Evolutionary conservation across 2,888 invertebrate species (phyloP).

Genomic region (Agrotis ipsilon): DNA sequence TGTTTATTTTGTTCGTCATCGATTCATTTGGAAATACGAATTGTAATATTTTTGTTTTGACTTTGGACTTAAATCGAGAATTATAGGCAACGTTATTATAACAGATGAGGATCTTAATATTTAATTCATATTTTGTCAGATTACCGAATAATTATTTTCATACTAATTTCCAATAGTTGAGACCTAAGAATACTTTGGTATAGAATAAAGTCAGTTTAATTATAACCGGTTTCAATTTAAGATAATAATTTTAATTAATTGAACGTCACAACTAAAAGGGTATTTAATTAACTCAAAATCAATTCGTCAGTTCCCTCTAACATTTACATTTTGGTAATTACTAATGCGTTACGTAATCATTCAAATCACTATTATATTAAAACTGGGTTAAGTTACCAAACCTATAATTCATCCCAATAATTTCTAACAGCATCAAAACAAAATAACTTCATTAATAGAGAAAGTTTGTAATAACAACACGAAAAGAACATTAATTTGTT

Average conservation of each 20-base stretch:
- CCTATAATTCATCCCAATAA: neutral
- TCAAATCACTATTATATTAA: neutral
- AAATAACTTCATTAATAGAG: constrained; percentile 7
- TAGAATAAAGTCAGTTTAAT: neutral
- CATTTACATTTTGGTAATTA: neutral
- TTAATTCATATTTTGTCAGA: too few species aligned
- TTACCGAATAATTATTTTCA: too few species aligned
- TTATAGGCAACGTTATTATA: neutral
- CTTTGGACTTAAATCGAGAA: neutral
- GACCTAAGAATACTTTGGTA: neutral
- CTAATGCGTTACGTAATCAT: neutral
- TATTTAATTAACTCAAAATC: too few species aligned
- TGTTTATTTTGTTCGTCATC: constrained; percentile 12
- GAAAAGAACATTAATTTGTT: constrained; percentile 8
- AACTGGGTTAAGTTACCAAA: neutral
- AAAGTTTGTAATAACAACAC: constrained; percentile 11
- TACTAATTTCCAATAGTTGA: neutral
- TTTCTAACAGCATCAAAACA: neutral
- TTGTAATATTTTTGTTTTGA: neutral
- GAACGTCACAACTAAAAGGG: too few species aligned
- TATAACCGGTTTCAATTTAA: too few species aligned
- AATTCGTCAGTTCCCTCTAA: neutral
- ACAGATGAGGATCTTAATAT: too few species aligned
- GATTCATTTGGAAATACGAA: constrained; percentile 17
- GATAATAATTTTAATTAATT: neutral